phyloP scores from a whole-genome alignment of 2,888 invertebrate species.

The Tortrix viridana region DNA sequence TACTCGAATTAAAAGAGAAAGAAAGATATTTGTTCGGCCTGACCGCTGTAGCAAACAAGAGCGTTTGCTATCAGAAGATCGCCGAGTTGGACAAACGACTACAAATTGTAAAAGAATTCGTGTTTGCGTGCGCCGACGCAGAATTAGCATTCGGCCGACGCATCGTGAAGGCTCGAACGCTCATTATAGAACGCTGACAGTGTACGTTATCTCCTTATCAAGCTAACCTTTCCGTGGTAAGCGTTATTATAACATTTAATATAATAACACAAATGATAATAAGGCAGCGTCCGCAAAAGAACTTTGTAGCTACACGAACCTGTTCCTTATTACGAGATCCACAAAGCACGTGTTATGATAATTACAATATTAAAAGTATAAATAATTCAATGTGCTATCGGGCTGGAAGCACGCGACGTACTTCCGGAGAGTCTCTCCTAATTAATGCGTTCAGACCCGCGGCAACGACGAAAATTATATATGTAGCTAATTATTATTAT shows the following conservation, averaged over 20 bases:
- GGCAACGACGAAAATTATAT: slow-evolving; percentile 68
- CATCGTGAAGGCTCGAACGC: slow-evolving; percentile 51
- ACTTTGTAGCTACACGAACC: slow-evolving; percentile 7
- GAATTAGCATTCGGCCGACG: slow-evolving; percentile 63
- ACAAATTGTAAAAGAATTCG: slow-evolving; percentile 72
- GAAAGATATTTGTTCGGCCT: too few relatives aligned
- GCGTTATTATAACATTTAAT: slow-evolving; percentile 80
- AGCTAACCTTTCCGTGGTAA: slow-evolving; percentile 74
- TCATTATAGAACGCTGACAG: slow-evolving; percentile 66
- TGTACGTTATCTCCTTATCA: slow-evolving; percentile 73
- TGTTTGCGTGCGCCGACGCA: slow-evolving; percentile 59
- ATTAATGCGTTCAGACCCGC: slow-evolving; percentile 68
- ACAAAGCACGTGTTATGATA: slow-evolving; percentile 58
- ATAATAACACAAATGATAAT: slow-evolving; percentile 81
- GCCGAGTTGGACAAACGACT: slow-evolving; percentile 68
- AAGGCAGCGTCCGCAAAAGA: slow-evolving; percentile 61
- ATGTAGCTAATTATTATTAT: slow-evolving; percentile 54
- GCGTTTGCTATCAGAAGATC: slow-evolving; percentile 57
- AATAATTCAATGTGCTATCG: slow-evolving; percentile 82
- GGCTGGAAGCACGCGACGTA: slow-evolving; percentile 76
- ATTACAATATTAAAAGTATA: slow-evolving; percentile 82
- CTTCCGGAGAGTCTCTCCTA: slow-evolving; percentile 74
- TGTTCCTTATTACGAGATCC: slow-evolving; percentile 9
- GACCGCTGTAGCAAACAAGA: slow-evolving; percentile 27
- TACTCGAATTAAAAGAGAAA: too few relatives aligned